Evolutionary conservation across 2,797 vertebrate genomes (phyloP).

Genomic region (Scleropages formosus): DNA sequence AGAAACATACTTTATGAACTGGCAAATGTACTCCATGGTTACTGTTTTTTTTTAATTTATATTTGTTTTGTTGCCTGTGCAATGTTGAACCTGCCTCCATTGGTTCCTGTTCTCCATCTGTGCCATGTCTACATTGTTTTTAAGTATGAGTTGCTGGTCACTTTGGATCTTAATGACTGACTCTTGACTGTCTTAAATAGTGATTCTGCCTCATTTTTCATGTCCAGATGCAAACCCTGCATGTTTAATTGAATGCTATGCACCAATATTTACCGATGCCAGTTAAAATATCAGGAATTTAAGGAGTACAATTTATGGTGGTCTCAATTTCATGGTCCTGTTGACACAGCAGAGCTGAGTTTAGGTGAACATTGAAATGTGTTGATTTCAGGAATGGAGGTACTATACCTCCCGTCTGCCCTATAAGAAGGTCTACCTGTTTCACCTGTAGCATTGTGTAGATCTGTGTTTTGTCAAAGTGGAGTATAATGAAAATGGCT

Average conservation of each 20-base stretch:
- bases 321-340: too few species aligned
- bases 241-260: neutral
- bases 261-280: neutral
- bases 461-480: too few species aligned
- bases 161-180: neutral
- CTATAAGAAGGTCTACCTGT: too few species aligned
- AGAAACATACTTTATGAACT: too few species aligned
- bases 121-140: neutral
- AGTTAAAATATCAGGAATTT: neutral
- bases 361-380: too few species aligned
- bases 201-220: neutral
- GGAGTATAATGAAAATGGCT: too few species aligned
- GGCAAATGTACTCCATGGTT: neutral
- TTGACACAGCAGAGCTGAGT: too few species aligned
- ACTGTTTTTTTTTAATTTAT: neutral
- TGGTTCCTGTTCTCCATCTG: neutral
- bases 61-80: neutral
- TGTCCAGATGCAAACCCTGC: neutral
- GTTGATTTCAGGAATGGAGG: too few species aligned
- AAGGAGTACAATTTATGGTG: too few species aligned
- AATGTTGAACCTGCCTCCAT: neutral
- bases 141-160: neutral
- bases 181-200: neutral
- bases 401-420: too few species aligned
- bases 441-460: too few species aligned